Evolutionary conservation across 2,113 vertebrate genomes (phyloP).

Genomic region (Melospiza georgiana): DNA sequence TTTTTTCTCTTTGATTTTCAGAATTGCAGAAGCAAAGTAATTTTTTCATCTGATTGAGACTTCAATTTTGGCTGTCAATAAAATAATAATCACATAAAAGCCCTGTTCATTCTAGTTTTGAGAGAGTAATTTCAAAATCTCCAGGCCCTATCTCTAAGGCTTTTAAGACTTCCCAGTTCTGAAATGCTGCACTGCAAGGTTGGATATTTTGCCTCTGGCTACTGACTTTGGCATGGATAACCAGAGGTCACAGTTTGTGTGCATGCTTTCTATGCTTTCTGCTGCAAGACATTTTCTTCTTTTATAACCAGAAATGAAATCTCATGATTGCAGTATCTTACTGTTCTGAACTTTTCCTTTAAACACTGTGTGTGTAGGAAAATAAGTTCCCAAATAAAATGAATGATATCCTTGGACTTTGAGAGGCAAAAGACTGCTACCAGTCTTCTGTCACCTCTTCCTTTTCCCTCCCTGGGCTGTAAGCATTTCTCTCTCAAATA

Average conservation of each 20-base stretch:
- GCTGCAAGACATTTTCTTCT: neutral
- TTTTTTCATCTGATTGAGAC: neutral
- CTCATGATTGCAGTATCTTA: neutral
- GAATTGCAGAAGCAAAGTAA: slow-evolving; percentile 20
- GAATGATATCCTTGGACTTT: neutral
- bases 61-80: neutral
- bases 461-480: neutral
- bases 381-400: neutral
- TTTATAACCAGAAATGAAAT: neutral
- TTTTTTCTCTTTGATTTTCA: neutral
- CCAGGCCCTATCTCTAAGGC: neutral
- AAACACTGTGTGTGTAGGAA: neutral
- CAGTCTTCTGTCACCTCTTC: neutral
- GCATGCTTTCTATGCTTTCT: neutral
- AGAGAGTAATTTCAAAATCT: neutral
- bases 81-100: neutral
- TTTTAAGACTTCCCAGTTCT: neutral
- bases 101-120: neutral
- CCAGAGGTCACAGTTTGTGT: neutral
- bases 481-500: neutral
- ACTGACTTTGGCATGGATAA: neutral
- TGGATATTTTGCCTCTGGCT: neutral
- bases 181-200: neutral
- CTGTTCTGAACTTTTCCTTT: neutral
- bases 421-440: neutral